Conservation (phyloP, 2,797 vertebrate species). For the Spea hammondii region DNA sequence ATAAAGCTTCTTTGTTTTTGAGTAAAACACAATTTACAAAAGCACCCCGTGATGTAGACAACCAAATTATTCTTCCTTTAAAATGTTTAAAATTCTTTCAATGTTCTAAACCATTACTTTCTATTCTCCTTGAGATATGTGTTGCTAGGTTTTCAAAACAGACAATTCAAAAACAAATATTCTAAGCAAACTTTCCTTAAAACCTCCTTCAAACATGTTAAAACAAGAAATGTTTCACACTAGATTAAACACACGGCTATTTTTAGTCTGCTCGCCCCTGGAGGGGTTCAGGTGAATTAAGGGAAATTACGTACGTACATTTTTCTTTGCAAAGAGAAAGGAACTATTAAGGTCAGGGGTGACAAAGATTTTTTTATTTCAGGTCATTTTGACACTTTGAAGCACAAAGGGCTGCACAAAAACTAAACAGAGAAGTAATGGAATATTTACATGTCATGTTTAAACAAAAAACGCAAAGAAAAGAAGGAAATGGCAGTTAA, state of each 20-base stretch:
- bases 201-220: slow-evolving; percentile 18
- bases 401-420: slow-evolving; percentile 32
- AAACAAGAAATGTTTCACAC: slow-evolving; percentile 24
- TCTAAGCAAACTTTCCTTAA: slow-evolving; percentile 7
- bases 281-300: slow-evolving; percentile 40
- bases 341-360: slow-evolving; percentile 18
- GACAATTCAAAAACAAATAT: slow-evolving; percentile 24
- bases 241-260: slow-evolving; percentile 28
- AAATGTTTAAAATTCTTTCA: slow-evolving; percentile 1
- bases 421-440: slow-evolving; percentile 12
- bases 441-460: slow-evolving; percentile 19
- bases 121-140: slow-evolving; percentile 5
- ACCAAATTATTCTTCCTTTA: background rate
- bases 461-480: slow-evolving; percentile 26
- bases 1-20: too few relatives aligned
- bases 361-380: slow-evolving; percentile 28
- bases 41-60: background rate
- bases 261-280: slow-evolving; percentile 30
- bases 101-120: background rate
- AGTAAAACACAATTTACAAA: too few relatives aligned
- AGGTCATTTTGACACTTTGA: slow-evolving; percentile 18
- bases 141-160: slow-evolving; percentile 15
- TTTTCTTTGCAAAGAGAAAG: slow-evolving; percentile 13
- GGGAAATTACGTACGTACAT: slow-evolving; percentile 16
- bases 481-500: slow-evolving; percentile 17